Conservation (phyloP, 2,888 invertebrate species). For the Frankliniella intonsa region DNA sequence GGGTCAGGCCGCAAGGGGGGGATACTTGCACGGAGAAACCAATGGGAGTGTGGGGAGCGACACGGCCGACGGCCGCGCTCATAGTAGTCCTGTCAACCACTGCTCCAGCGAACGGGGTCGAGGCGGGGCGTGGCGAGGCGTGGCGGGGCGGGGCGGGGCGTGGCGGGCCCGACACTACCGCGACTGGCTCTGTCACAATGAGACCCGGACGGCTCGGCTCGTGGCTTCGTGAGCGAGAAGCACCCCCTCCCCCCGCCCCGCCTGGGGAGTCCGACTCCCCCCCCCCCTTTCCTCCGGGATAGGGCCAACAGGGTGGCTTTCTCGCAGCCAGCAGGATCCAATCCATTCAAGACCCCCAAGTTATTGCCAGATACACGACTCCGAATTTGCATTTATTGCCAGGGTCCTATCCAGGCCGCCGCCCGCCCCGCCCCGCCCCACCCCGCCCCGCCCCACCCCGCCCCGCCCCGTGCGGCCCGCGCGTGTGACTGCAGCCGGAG, state of each 20-base stretch:
- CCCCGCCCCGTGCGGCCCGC: background rate
- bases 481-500: background rate
- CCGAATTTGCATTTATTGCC: constrained; percentile 7
- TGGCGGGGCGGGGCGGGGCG: background rate
- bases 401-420: background rate
- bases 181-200: too few species aligned
- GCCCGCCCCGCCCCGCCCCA: background rate
- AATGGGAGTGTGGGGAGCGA: too few species aligned
- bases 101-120: too few species aligned
- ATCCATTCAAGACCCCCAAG: constrained; percentile 21
- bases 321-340: background rate
- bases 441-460: background rate
- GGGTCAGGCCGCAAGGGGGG: too few species aligned
- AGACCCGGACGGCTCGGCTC: too few species aligned
- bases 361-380: constrained; percentile 14
- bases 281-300: background rate
- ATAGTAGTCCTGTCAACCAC: too few species aligned
- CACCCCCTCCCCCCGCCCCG: too few species aligned
- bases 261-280: background rate
- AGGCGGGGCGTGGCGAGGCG: background rate
- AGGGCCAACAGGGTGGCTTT: background rate
- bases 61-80: too few species aligned
- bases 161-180: too few species aligned
- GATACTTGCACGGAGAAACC: too few species aligned
- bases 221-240: too few species aligned